These are phyloP conservation scores for Enteromius anoplus DNA, from an alignment of 2,797 vertebrate species.

Conservation along the genomic window DNA sequence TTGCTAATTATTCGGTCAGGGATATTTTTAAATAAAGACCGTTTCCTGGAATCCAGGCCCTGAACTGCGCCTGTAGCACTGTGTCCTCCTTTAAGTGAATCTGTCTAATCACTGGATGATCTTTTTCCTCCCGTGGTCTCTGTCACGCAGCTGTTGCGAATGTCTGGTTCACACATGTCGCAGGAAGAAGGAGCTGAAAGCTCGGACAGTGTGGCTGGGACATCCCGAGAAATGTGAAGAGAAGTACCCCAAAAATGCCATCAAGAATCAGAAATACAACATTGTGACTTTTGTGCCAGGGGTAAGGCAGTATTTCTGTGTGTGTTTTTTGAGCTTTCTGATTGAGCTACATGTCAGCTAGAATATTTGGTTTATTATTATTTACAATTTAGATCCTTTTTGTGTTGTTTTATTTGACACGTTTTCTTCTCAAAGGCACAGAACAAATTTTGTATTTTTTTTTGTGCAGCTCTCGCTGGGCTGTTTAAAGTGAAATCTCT, in stretches of 20 bases:
- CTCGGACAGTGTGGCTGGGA: conserved; percentile 89
- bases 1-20: conserved; percentile 31
- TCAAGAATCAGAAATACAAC: conserved; percentile 99
- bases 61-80: conserved; percentile 16
- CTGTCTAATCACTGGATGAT: conserved; percentile 44
- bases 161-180: conserved; percentile 85
- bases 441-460: neutral
- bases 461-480: conserved; percentile 23
- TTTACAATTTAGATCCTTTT: no score
- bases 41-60: conserved; percentile 20
- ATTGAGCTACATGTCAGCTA: neutral
- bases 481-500: conserved; percentile 57
- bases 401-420: no score
- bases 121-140: conserved; percentile 39
- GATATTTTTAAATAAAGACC: conserved; percentile 21
- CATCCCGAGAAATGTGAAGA: conserved; percentile 97
- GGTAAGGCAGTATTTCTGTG: conserved; percentile 78
- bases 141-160: conserved; percentile 86
- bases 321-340: neutral
- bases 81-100: conserved; percentile 6
- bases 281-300: conserved; percentile 96
- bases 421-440: neutral
- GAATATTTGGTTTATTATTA: neutral
- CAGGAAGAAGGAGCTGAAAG: conserved; percentile 89
- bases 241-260: conserved; percentile 93